Conservation (phyloP, 2,113 vertebrate genomes). For the Petromus typicus region DNA sequence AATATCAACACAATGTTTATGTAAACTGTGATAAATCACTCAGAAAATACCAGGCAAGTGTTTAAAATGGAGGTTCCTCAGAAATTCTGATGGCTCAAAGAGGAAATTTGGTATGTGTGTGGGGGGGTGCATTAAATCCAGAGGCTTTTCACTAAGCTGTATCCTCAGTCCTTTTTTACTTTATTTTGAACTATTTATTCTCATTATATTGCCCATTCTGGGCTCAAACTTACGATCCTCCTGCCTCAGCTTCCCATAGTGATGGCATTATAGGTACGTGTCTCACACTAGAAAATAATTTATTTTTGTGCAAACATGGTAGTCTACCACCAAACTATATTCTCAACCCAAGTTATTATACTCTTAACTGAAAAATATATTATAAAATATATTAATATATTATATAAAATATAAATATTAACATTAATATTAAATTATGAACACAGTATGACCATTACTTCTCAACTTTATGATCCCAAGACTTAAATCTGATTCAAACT, state of each 20-base stretch:
- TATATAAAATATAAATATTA: too few relatives aligned
- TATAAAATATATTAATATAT: too few relatives aligned
- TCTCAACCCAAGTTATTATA: neutral
- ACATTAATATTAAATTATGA: neutral
- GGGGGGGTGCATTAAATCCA: neutral
- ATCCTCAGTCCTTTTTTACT: neutral
- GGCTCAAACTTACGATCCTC: neutral
- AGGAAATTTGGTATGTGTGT: neutral
- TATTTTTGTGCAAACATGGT: neutral
- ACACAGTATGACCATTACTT: neutral
- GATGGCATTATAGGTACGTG: neutral
- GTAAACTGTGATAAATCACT: conserved; percentile 43
- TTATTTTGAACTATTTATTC: neutral
- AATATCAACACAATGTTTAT: neutral
- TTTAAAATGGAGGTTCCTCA: conserved; percentile 22
- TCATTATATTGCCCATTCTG: neutral
- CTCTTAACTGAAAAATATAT: conserved; percentile 23
- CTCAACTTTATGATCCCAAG: neutral
- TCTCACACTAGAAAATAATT: neutral
- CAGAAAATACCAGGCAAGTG: neutral
- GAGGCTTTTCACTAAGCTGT: neutral
- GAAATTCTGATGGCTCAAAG: neutral
- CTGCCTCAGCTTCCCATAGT: neutral
- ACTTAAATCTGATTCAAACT: neutral
- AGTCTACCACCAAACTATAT: neutral